A percentile compares a stretch with the other conserved stretches of the same genome.
phyloP scores from a whole-genome alignment of 2,797 vertebrate species.

The Alosa sapidissima region DNA sequence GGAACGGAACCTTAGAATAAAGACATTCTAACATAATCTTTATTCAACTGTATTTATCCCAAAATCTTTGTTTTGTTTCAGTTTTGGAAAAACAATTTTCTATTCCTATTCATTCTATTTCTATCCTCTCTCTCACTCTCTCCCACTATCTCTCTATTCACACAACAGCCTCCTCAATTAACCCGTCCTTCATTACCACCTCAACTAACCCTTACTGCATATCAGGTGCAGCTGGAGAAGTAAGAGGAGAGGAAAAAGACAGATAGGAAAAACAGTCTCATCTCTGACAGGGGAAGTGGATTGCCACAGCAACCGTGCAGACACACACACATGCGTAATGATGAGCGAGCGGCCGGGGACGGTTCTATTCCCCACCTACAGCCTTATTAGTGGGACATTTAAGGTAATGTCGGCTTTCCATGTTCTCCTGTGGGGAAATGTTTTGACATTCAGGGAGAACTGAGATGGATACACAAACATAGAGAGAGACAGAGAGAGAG shows the following conservation, averaged over 20 bases:
- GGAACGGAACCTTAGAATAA: neutral
- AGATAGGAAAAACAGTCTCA: neutral
- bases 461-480: neutral
- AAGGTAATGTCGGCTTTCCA: conserved; percentile 65
- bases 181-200: neutral
- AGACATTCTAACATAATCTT: neutral
- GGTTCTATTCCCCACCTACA: conserved; percentile 65
- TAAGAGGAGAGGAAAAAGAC: neutral
- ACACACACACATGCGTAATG: conserved; percentile 57
- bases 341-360: conserved; percentile 57
- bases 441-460: conserved; percentile 7
- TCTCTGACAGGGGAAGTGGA: neutral
- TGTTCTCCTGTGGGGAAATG: conserved; percentile 61
- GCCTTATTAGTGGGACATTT: conserved; percentile 72
- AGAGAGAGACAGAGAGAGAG: neutral
- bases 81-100: neutral
- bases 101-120: neutral
- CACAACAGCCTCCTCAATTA: neutral
- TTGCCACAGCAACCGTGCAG: conserved; percentile 1
- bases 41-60: neutral
- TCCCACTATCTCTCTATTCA: neutral
- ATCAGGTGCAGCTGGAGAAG: neutral
- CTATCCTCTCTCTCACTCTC: neutral
- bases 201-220: neutral
- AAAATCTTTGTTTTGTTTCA: neutral